Evolutionary conservation across 2,113 vertebrate species (phyloP).

Genomic region (Pelobates fuscus): DNA sequence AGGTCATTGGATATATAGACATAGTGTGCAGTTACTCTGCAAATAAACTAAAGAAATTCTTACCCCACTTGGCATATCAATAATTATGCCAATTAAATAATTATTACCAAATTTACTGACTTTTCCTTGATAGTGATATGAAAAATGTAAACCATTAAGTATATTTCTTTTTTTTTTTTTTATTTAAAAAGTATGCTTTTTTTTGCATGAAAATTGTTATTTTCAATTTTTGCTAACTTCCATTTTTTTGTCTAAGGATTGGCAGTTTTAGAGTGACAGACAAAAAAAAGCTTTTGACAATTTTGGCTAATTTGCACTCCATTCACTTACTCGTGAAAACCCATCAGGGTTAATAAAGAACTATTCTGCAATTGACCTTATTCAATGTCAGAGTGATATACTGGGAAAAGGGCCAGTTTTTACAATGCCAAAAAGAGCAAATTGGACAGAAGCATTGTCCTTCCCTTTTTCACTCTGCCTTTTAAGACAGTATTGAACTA

Average conservation of each 20-base stretch:
- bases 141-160: no score
- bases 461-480: constrained; percentile 61
- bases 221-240: constrained; percentile 61
- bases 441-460: constrained; percentile 79
- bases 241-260: constrained; percentile 66
- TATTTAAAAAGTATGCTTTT: no score
- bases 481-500: constrained; percentile 63
- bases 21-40: no score
- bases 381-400: constrained; percentile 74
- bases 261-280: constrained; percentile 72
- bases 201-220: no score
- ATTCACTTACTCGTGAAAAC: constrained; percentile 76
- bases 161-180: no score
- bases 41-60: no score
- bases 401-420: constrained; percentile 78
- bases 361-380: constrained; percentile 72
- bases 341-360: constrained; percentile 73
- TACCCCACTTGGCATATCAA: no score
- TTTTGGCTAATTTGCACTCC: constrained; percentile 79
- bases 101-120: no score
- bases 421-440: constrained; percentile 79
- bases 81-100: no score
- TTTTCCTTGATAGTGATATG: no score
- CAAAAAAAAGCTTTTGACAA: constrained; percentile 69
- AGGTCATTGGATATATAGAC: no score